Base-by-base conservation (phyloP, 2,888 invertebrate species). In the Drosophila heteroneura region DNA sequence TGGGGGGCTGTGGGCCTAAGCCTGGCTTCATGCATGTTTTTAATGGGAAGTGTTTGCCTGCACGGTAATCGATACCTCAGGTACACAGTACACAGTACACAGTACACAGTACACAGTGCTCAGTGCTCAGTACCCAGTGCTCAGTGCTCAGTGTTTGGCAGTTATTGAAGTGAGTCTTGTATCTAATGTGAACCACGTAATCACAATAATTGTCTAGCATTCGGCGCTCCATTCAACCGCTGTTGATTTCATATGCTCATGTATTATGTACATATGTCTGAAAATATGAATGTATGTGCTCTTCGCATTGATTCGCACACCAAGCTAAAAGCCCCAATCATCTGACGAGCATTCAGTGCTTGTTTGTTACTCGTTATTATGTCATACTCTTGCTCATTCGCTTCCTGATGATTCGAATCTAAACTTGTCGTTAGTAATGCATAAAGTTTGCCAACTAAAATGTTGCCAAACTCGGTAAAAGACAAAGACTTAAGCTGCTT, bases 161-260 rank as follows among this genome's bases (percentile, higher is more conserved):
- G 73, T 81, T 81, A 67, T 72, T 51, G 64, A 61, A n/a, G 51
- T 32, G 58, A 52, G 61, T 63, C 74, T 84, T 85, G 72, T 80
- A 83, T 64, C 69, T 70, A 80, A 70, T 79, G 52, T 62, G 47
- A 64, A 58, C 49, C 60, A 62, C 59, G 68, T 80, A 85, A 83
- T 85, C 70, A 62, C 80, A 60, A 70, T 87, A 89, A 89, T 79
- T 87, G 83, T 74, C 69, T 82, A 77, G 83, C 72, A 85, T 85
- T 85, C 85, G 83, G 62, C 53, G 74, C 68, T 84, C 87, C 79
- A 82, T 73, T 89, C 88, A 87, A 84, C 89, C 87, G 85, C 82
- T 82, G 79, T 73, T 64, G 76, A 69, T 87, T 87, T 76, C 64
- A 76, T 61, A 65, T 64, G 59, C 16, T 37, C 44, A 37, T 52